Conservation (phyloP, 2,888 invertebrate genomes). For the Melipona bicolor region DNA sequence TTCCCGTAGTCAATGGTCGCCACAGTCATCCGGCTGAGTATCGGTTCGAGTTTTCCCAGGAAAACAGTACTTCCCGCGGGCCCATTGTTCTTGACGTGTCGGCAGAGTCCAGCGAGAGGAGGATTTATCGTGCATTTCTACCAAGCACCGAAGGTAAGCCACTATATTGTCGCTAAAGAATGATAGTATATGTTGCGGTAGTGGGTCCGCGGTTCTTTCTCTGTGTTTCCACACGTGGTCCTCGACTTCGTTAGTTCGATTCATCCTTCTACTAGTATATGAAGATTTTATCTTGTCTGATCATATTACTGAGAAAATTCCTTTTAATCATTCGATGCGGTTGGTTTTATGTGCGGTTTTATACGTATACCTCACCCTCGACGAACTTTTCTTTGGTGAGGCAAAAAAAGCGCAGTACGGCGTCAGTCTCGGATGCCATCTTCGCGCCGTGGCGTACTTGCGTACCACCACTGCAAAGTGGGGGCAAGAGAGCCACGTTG, state of each 20-base stretch:
- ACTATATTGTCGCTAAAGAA: slow-evolving; percentile 14
- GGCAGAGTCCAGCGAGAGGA: slow-evolving; percentile 57
- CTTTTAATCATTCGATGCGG: neutral
- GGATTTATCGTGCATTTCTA: slow-evolving; percentile 58
- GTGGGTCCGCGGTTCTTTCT: slow-evolving; percentile 54
- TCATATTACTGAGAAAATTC: slow-evolving; percentile 20
- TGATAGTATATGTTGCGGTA: slow-evolving; percentile 21
- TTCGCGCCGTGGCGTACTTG: slow-evolving; percentile 78
- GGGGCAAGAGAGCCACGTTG: slow-evolving; percentile 76
- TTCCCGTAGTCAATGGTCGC: slow-evolving; percentile 75
- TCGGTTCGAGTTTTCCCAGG: slow-evolving; percentile 79
- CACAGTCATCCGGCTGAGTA: slow-evolving; percentile 77
- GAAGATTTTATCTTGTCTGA: neutral
- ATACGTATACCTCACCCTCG: slow-evolving; percentile 45
- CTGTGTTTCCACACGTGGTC: slow-evolving; percentile 72
- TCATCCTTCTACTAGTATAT: slow-evolving; percentile 16
- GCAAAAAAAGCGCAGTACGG: slow-evolving; percentile 74
- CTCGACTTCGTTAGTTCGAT: slow-evolving; percentile 52
- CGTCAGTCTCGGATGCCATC: slow-evolving; percentile 82
- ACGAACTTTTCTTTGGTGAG: slow-evolving; percentile 58
- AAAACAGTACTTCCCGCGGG: slow-evolving; percentile 78
- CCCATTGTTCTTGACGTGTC: slow-evolving; percentile 76
- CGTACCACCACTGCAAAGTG: slow-evolving; percentile 71
- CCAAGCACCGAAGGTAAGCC: slow-evolving; percentile 61
- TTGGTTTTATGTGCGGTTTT: slow-evolving; percentile 8